Conservation (phyloP, 2,113 vertebrate species). For the Cichladusa arquata region DNA sequence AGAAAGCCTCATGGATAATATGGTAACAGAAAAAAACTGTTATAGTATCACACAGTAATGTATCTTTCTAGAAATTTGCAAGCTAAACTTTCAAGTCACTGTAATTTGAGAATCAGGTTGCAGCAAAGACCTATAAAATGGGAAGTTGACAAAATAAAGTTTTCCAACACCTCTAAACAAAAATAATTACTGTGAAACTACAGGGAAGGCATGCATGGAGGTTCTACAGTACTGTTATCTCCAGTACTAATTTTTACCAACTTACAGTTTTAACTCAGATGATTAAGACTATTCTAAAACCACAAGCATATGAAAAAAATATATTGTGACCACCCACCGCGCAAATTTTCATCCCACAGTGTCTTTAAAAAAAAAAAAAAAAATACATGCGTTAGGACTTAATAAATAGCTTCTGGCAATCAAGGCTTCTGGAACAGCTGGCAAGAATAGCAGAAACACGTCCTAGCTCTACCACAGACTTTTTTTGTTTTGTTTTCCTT, state of each 20-base stretch:
- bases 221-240: background rate
- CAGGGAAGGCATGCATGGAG: background rate
- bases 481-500: background rate
- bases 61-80: background rate
- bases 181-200: background rate
- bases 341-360: background rate
- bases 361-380: background rate
- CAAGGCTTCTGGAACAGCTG: conserved; percentile 36
- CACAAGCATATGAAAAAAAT: background rate
- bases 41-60: background rate
- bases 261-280: background rate
- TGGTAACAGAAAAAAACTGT: background rate
- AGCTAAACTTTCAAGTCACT: background rate
- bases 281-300: background rate
- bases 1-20: background rate
- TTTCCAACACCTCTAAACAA: background rate
- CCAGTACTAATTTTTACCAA: background rate
- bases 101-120: background rate
- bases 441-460: conserved; percentile 63
- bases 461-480: conserved; percentile 38
- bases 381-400: background rate
- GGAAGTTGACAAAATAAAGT: background rate
- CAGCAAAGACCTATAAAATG: background rate
- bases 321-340: background rate
- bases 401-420: conserved; percentile 20